Evolutionary conservation across 1,140 invertebrate species (phyloP).

Genomic region (Macrobrachium nipponense): DNA sequence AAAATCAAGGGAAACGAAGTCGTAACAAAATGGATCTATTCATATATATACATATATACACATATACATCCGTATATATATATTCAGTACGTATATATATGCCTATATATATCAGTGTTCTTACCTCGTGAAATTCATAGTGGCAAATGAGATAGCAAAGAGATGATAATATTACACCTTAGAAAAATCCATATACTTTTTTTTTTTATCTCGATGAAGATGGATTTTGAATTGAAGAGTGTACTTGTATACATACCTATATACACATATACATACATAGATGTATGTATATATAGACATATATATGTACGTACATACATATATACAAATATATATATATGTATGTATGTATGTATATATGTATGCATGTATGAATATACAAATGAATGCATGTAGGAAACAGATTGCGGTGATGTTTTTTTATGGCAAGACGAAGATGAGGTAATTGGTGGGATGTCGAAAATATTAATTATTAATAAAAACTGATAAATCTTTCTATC

Average conservation of each 20-base stretch:
- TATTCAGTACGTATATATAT: conserved; percentile 4
- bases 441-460: too few relatives aligned
- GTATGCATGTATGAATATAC: conserved; percentile 12
- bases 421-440: not conserved
- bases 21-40: not conserved
- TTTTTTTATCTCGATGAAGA: too few relatives aligned
- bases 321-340: conserved; percentile 27
- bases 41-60: conserved; percentile 7
- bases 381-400: not conserved
- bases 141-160: not conserved
- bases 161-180: not conserved
- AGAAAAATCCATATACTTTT: too few relatives aligned
- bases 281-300: conserved; percentile 35
- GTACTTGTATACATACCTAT: not conserved
- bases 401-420: not conserved
- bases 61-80: conserved; percentile 26
- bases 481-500: too few relatives aligned
- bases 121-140: not conserved
- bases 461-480: too few relatives aligned
- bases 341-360: conserved; percentile 11
- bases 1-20: not conserved
- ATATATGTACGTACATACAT: conserved; percentile 24
- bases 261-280: conserved; percentile 1
- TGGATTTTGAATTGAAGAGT: not conserved
- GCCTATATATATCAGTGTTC: conserved; percentile 10